Base-by-base conservation (phyloP, 1,140 invertebrate species). In the Aradophagus sp. region DNA sequence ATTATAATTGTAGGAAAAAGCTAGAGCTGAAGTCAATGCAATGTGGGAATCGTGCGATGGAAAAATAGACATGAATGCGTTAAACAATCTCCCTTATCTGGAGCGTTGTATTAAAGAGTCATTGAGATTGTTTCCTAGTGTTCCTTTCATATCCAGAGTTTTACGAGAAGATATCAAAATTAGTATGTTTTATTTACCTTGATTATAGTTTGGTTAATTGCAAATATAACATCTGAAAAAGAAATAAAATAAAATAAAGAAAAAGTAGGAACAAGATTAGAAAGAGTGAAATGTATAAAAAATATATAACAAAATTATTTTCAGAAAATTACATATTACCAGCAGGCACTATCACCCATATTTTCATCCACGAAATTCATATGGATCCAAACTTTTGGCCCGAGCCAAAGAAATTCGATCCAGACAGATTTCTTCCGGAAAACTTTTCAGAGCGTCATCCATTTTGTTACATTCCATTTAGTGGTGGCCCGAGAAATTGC, bases 341-440 rank as follows among this genome's bases (percentile, higher is more conserved):
- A 17, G 14, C 34, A 5, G 15, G 10, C 17, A 13, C 15, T 1
- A 13, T 17, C 1, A 4, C 10, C 1, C 16, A 36, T 36, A 10
- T 48, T 2, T 23, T 12, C 5, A 35, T 35, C 7, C 15, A 35
- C 2, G 19, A 20, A n/a, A 20, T 35, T n/a, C 44, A 48, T 20
- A 17, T 11, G n/a, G 17, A 48, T 48, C 44, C 29, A 1, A 34
- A 35, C 1, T 14, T 12, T 23, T 48, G 45, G 45, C 32, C 31
- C 2, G 16, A 48, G 1, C 45, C 45, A 2, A 23, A 35, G 14
- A 23, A 48, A 35, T 48, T 48, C 23, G 45, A 48, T 15, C 45
- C 45, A 4, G 45, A 48, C 7, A 35, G 45, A 48, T 48, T 48
- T 36, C 36, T 48, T 4, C 45, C 31, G 3, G 45, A 48, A n/a